Conservation (phyloP, 2,797 vertebrate species). For the Denticeps clupeoides region DNA sequence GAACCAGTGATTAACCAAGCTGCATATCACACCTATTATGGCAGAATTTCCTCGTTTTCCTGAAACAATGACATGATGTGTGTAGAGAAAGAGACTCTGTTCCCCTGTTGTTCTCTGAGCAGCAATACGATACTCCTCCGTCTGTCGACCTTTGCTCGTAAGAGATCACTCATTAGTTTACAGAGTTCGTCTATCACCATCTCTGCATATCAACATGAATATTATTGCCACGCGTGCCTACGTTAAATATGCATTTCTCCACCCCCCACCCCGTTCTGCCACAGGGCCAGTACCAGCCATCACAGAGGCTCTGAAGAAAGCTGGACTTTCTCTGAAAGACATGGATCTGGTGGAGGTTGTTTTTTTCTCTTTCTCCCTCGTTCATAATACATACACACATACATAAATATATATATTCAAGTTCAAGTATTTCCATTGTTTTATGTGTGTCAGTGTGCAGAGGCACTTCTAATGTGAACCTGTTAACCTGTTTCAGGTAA, state of each 20-base stretch:
- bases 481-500: slow-evolving; percentile 62
- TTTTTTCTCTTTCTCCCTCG: neutral
- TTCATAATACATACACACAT: neutral
- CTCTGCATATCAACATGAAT: too few species aligned
- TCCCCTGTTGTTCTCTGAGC: too few species aligned
- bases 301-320: slow-evolving; percentile 83
- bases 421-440: slow-evolving; percentile 3
- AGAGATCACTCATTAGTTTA: too few species aligned
- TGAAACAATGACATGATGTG: too few species aligned
- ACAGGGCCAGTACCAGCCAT: slow-evolving; percentile 87
- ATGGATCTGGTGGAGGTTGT: slow-evolving; percentile 93
- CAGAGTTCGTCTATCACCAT: too few species aligned
- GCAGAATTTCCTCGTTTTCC: too few species aligned
- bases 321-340: slow-evolving; percentile 75
- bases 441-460: too few species aligned
- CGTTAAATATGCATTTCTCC: neutral
- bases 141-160: too few species aligned
- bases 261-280: neutral
- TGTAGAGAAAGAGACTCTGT: too few species aligned
- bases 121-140: too few species aligned
- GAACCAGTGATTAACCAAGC: slow-evolving; percentile 34
- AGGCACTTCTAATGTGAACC: too few species aligned
- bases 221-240: neutral
- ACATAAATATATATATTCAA: neutral
- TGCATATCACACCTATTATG: neutral